phyloP scores from a whole-genome alignment of 1,140 invertebrate species.

The Drosophila pectinifera region DNA sequence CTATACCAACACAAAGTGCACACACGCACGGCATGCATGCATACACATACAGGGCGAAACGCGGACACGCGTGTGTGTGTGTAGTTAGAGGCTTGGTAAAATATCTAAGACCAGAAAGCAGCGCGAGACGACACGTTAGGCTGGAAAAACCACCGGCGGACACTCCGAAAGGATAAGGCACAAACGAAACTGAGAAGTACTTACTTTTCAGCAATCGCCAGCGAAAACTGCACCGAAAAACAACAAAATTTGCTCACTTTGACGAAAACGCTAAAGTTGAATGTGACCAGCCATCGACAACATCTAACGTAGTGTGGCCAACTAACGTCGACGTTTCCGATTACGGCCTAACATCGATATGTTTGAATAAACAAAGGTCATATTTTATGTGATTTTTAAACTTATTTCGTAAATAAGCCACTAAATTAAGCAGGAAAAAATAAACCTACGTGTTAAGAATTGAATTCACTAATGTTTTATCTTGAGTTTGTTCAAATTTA shows the following conservation, averaged over 20 bases:
- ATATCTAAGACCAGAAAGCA: background rate
- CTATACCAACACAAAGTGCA: constrained; percentile 31
- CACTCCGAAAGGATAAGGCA: background rate
- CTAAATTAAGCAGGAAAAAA: no score
- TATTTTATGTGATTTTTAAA: no score
- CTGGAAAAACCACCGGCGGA: background rate
- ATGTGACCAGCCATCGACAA: constrained; percentile 1
- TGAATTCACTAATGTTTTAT: no score
- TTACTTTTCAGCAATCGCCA: constrained; percentile 31
- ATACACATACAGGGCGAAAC: background rate
- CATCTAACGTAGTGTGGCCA: background rate
- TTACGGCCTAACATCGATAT: background rate
- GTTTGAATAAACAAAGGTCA: no score
- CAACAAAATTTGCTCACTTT: constrained; percentile 30
- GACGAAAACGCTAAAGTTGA: constrained; percentile 14
- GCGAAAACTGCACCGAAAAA: constrained; percentile 20
- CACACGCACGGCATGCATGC: background rate
- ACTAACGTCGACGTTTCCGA: background rate
- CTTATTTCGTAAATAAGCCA: no score
- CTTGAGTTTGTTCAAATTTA: no score
- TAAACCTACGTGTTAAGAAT: no score
- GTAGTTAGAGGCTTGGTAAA: constrained; percentile 16
- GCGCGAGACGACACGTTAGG: background rate
- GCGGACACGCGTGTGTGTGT: constrained; percentile 5
- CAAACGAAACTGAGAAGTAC: background rate